Evolutionary conservation across 92 coral and sea anemone genomes (phyloP), one percentile per base, ranked within the genome.

Genomic region (Umimayanthus chanpuru): DNA sequence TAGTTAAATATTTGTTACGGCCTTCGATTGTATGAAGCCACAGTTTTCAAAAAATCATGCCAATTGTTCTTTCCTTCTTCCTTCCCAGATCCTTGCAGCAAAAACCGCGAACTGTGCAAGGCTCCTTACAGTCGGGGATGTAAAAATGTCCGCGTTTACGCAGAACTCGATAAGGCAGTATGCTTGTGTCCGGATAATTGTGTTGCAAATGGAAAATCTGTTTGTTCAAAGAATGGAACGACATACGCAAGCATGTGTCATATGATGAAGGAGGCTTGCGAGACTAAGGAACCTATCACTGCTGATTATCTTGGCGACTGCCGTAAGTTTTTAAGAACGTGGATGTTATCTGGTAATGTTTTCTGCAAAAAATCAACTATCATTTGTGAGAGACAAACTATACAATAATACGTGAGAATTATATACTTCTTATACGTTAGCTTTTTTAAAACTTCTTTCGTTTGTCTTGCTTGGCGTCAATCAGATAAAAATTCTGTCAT

Each of bases 171-270:
- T 43, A 15, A 18, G 28, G 79, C 79, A 36, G 50, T 18, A n/a
- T 75, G 79, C 50, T 36, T 39, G 50, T 75, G 79, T 39, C 79
- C 79, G 44, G 79, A 75, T 75, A 75, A 75, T 43, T 75, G 79
- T 23, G 28, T 75, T 4, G 68, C 68, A 23, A 4, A 61, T 61
- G 68, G 68, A 23, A 61, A 61, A 20, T 61, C 68, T 21, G 25
- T 61, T 20, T 61, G 68, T 61, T 12, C 68, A 61, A 61, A 61
- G 68, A 61, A 61, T 61, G 25, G 25, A 20, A 61, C 14, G 68
- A 61, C 68, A 23, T 61, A 61, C 25, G 68, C 68, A 61, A 61
- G 68, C 68, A 61, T 61, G 68, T 61, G 68, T 7, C 68, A 61
- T 61, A 61, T 61, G 68, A 61, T 61, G 68, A 61, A 61, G 26